Percentiles rank a stretch among this genome's conserved stretches.
These are phyloP conservation scores for Neoarius graeffei DNA, from an alignment of 2,113 vertebrate species.

Conservation along the genomic window DNA sequence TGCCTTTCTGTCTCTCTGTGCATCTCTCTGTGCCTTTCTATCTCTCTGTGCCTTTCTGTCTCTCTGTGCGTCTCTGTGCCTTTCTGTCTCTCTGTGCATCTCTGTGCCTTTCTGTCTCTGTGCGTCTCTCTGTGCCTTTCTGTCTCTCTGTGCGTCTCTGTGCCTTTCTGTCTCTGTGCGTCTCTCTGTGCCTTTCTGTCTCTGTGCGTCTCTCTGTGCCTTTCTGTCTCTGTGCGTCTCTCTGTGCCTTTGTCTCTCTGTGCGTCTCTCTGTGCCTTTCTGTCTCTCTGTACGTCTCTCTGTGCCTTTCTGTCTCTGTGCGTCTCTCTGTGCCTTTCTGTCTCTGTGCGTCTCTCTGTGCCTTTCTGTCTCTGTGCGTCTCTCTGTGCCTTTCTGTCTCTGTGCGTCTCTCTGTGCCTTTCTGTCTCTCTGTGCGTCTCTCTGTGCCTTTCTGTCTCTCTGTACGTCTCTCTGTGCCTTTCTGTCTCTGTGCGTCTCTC, in stretches of 20 bases:
- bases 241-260: not conserved
- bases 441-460: not conserved
- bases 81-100: not conserved
- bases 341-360: not conserved
- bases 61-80: not conserved
- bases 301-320: not conserved
- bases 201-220: not conserved
- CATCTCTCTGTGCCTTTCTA: no score
- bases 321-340: not conserved
- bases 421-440: not conserved
- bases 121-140: not conserved
- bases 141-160: not conserved
- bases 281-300: not conserved
- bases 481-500: not conserved
- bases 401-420: not conserved
- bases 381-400: not conserved
- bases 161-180: not conserved
- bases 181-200: not conserved
- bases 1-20: not conserved
- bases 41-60: not conserved
- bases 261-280: not conserved
- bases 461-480: no score
- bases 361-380: not conserved
- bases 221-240: not conserved
- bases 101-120: not conserved